Evolutionary conservation across 2,888 invertebrate species (phyloP).

Genomic region (Drosophila pseudotakahashii): DNA sequence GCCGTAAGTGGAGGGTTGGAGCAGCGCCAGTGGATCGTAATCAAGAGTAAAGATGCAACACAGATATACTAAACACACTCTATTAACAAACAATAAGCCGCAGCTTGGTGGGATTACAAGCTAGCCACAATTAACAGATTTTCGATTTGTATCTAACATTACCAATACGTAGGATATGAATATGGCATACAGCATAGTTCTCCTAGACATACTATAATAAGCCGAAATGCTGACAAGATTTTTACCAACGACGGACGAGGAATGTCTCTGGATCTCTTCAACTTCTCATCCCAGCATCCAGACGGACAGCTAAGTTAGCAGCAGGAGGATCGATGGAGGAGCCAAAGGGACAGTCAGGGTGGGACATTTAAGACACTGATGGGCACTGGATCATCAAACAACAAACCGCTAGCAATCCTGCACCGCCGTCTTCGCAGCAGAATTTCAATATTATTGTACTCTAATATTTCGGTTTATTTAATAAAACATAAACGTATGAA

Average conservation of each 20-base stretch:
- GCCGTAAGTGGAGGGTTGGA: constrained; percentile 22
- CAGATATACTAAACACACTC: constrained; percentile 59
- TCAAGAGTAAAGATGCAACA: constrained; percentile 53
- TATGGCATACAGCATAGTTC: constrained; percentile 76
- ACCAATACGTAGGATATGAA: constrained; percentile 78
- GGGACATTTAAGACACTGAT: constrained; percentile 44
- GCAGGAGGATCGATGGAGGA: constrained; percentile 7
- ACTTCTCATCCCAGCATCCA: constrained; percentile 1
- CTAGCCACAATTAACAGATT: constrained; percentile 61
- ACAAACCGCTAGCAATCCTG: constrained; percentile 25
- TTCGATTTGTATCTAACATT: constrained; percentile 77
- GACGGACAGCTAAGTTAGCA: neutral
- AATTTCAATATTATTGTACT: constrained; percentile 83
- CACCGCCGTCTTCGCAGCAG: constrained; percentile 63
- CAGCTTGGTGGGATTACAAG: constrained; percentile 49
- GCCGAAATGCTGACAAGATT: constrained; percentile 67
- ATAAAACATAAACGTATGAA: constrained; percentile 82
- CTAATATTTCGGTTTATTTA: constrained; percentile 83
- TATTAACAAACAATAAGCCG: constrained; percentile 55
- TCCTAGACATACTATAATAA: constrained; percentile 76
- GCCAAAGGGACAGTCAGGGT: constrained; percentile 32
- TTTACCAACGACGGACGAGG: constrained; percentile 47
- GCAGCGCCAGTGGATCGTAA: constrained; percentile 35
- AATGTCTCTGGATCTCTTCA: constrained; percentile 42
- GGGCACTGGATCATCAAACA: constrained; percentile 35